Conservation (phyloP, 2,888 invertebrate species). For the Troilus luridus region DNA sequence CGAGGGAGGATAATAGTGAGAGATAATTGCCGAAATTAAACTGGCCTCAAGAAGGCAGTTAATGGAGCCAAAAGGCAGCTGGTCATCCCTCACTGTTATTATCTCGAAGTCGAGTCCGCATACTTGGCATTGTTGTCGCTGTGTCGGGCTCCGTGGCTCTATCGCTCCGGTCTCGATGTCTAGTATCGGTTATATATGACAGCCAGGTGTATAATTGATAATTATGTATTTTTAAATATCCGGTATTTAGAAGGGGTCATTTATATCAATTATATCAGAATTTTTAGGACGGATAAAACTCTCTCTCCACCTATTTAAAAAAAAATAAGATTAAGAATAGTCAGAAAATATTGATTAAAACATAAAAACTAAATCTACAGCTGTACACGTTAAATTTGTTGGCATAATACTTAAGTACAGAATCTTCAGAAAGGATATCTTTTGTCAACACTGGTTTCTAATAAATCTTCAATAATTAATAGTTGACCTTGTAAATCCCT, state of each 20-base stretch:
- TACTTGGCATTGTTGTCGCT: conserved; percentile 20
- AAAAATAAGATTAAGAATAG: no score
- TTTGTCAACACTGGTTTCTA: no score
- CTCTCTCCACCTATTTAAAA: no score
- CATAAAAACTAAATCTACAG: neutral
- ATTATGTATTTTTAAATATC: neutral
- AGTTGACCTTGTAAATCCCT: no score
- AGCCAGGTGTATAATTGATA: neutral
- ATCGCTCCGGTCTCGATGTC: neutral
- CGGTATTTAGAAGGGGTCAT: neutral
- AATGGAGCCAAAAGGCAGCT: neutral
- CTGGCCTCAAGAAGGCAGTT: neutral
- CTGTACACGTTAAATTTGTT: no score
- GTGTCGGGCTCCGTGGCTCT: neutral
- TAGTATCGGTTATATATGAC: neutral
- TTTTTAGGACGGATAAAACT: neutral
- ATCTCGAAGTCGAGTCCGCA: neutral
- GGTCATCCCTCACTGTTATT: conserved; percentile 17
- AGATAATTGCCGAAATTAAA: conserved; percentile 38
- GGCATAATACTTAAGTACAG: no score
- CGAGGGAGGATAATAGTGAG: neutral
- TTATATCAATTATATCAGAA: neutral
- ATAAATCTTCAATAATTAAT: no score
- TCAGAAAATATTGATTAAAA: no score
- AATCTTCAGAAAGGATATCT: no score